These are phyloP conservation scores for Zhuqinia jingwanae DNA, from an alignment of 2,888 invertebrate species.

Conservation along the genomic window DNA sequence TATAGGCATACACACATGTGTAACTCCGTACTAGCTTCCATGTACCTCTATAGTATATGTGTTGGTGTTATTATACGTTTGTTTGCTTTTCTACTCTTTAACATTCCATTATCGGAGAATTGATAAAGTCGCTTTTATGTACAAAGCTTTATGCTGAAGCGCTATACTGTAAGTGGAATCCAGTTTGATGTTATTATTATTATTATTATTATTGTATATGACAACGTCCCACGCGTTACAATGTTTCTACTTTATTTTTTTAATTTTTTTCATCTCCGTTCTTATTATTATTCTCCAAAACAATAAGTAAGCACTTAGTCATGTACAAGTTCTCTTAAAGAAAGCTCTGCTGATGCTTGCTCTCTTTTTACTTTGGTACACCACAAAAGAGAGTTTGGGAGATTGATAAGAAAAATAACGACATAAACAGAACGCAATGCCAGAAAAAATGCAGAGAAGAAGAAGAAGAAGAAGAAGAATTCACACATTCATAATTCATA, in stretches of 20 bases:
- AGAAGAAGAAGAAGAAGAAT: no score
- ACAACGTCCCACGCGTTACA: constrained; percentile 58
- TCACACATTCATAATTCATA: no score
- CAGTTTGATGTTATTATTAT: constrained; percentile 25
- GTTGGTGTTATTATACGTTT: no score
- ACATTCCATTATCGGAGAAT: constrained; percentile 21
- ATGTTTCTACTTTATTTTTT: constrained; percentile 7
- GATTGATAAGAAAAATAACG: constrained; percentile 49
- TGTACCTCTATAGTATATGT: no score
- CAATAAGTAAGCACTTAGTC: neutral
- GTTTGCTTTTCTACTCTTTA: constrained; percentile 16
- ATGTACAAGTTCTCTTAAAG: constrained; percentile 4
- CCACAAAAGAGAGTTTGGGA: constrained; percentile 33
- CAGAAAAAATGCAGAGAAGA: constrained; percentile 11
- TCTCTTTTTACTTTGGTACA: neutral
- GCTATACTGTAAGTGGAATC: constrained; percentile 13
- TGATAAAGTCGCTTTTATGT: constrained; percentile 56
- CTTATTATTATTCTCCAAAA: no score
- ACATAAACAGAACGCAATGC: constrained; percentile 5
- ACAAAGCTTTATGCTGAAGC: constrained; percentile 15
- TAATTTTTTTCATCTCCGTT: neutral
- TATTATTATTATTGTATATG: constrained; percentile 40
- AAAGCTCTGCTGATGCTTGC: neutral
- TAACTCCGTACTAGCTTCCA: no score
- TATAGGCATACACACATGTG: neutral